Base-by-base conservation (phyloP, 1,140 invertebrate species). In the Pemphigus obesinymphae region DNA sequence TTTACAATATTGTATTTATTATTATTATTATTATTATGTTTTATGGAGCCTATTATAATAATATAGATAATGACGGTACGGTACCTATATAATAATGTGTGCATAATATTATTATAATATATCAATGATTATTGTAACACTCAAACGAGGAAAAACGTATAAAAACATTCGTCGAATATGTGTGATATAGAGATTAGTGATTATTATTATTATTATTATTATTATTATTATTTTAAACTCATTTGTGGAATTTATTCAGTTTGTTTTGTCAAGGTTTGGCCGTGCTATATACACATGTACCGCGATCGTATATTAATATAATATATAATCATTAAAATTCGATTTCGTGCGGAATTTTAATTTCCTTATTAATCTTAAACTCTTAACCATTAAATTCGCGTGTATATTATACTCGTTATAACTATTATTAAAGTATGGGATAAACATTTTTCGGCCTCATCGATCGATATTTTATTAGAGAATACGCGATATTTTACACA, bases 1-100 rank as follows among this genome's bases (percentile, higher is more conserved):
- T 61, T 61, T 61, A 61, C 58, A 29, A 61, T 58, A n/a, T 58
- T n/a, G n/a, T 58, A 23, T 58, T 61, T 61, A 61, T 61, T 61
- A 61, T 61, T 29, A 58, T 29, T 58, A 20, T 50, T n/a, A n/a
- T 29, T 2, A 58, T 58, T 8, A 58, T 61, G 55, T 26, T 58
- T 58, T 61, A 2, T 13, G 17, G 26, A 61, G 58, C 34, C 29
- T n/a, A n/a, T n/a, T n/a, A n/a, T n/a, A n/a, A n/a, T n/a, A n/a
- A n/a, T n/a, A 37, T 37, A n/a, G 63, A 66, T 66, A 66, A 66
- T 37, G 63, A 37, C 63, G 37, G 37, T 20, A 2, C 63, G 20
- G 20, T 11, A 20, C 34, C n/a, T n/a, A n/a, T n/a, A n/a, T n/a
- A n/a, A n/a, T n/a, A n/a, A n/a, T n/a, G n/a, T n/a, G n/a, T n/a